Conservation (phyloP, 2,888 invertebrate species). For the Epistrophella euchroma region DNA sequence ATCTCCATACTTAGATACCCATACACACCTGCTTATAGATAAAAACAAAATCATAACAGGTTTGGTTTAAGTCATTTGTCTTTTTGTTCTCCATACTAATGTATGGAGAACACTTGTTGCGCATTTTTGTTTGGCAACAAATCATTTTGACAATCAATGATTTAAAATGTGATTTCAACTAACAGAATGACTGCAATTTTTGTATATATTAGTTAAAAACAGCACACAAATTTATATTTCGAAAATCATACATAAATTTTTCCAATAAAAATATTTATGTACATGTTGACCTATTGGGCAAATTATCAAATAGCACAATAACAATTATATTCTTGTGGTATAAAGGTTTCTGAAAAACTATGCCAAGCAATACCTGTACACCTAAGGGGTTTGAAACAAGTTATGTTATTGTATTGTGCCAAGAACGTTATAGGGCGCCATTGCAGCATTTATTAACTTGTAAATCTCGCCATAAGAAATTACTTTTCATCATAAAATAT, state of each 20-base stretch:
- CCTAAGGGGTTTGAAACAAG: neutral
- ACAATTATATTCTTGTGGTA: neutral
- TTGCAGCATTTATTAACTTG: neutral
- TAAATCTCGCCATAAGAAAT: too few species aligned
- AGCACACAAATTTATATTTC: too few species aligned
- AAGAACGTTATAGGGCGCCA: neutral
- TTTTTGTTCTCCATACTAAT: neutral
- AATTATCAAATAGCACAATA: neutral
- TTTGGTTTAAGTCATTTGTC: neutral
- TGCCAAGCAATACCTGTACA: neutral
- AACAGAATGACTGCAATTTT: too few species aligned
- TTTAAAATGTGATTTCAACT: neutral
- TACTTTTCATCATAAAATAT: too few species aligned
- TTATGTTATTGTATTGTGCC: neutral
- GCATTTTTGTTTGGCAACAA: neutral
- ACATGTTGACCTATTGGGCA: neutral
- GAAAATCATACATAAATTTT: too few species aligned
- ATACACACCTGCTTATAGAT: too few species aligned
- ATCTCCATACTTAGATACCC: too few species aligned
- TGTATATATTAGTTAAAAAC: too few species aligned
- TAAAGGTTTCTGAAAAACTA: neutral
- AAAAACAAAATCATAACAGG: neutral
- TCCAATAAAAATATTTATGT: neutral
- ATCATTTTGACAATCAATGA: neutral
- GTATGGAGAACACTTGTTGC: conserved; percentile 7